These are phyloP conservation scores for Habropoda laboriosa DNA, from an alignment of 1,140 invertebrate species.

Conservation along the genomic window DNA sequence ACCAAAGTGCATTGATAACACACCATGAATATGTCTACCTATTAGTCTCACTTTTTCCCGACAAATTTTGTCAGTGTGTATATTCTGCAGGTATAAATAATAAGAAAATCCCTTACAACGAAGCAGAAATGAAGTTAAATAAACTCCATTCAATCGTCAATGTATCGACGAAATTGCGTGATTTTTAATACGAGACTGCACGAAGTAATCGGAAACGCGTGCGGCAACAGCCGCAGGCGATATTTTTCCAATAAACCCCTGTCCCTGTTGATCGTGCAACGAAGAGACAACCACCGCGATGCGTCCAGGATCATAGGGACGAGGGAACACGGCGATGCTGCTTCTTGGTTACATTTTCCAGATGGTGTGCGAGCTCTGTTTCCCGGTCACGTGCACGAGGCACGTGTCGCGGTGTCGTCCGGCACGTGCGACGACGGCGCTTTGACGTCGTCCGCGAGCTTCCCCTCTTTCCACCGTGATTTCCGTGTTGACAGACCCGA, in stretches of 20 bases:
- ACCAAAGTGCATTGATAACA: no score
- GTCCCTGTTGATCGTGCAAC: neutral
- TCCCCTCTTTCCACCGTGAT: constrained; percentile 36
- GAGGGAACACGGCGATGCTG: constrained; percentile 18
- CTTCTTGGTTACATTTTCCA: constrained; percentile 60
- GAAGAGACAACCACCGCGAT: neutral
- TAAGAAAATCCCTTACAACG: no score
- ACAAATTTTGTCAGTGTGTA: no score
- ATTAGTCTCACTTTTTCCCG: no score
- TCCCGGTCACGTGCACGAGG: constrained; percentile 63
- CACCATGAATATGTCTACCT: no score
- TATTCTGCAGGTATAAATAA: no score
- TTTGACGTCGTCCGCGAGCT: constrained; percentile 42
- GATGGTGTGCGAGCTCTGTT: constrained; percentile 51
- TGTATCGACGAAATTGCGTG: no score
- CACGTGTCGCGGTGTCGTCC: constrained; percentile 63
- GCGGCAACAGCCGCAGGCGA: neutral
- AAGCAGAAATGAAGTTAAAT: no score
- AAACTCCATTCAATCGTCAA: no score
- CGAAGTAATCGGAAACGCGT: neutral
- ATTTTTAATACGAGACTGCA: neutral
- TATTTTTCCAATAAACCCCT: constrained; percentile 7
- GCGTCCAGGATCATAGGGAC: constrained; percentile 1
- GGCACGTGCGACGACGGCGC: constrained; percentile 58
- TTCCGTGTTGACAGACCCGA: constrained; percentile 53